These are phyloP conservation scores for Cettia cetti DNA, from an alignment of 2,113 vertebrate species.

Conservation along the genomic window DNA sequence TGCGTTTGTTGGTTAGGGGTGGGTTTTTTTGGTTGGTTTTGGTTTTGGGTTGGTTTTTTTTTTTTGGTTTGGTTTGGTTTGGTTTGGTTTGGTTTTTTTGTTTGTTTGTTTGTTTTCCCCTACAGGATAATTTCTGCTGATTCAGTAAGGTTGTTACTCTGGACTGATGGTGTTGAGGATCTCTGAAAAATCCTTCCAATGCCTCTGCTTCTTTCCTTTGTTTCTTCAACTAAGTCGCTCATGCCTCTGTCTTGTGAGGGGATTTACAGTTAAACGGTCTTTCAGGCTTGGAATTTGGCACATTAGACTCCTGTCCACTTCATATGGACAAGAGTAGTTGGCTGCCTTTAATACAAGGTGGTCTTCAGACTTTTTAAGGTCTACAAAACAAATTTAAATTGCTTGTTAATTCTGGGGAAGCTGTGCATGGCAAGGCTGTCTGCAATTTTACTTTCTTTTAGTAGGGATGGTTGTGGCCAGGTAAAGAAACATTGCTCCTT, in stretches of 20 bases:
- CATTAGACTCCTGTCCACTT: neutral
- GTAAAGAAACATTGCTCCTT: neutral
- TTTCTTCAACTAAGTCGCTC: neutral
- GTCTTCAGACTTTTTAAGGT: neutral
- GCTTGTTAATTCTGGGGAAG: neutral
- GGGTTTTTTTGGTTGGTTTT: neutral
- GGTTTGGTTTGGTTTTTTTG: neutral
- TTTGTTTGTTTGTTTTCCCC: too few relatives aligned
- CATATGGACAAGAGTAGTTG: neutral
- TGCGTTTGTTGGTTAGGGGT: neutral
- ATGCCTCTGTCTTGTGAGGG: neutral
- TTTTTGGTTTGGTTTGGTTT: too few relatives aligned
- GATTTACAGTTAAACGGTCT: neutral
- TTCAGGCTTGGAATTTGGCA: neutral
- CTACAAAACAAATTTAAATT: neutral
- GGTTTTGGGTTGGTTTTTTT: neutral
- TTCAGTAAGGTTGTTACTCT: neutral
- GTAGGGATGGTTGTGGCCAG: neutral
- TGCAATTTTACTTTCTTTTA: neutral
- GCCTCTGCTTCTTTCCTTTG: neutral
- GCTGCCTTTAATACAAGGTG: neutral
- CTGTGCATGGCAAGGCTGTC: neutral
- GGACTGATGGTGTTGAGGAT: neutral
- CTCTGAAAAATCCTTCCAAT: neutral
- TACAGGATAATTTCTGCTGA: neutral